Evolutionary conservation across 2,888 invertebrate species (phyloP), one percentile per base, ranked within the genome.

Genomic region (Danaus chrysippus): DNA sequence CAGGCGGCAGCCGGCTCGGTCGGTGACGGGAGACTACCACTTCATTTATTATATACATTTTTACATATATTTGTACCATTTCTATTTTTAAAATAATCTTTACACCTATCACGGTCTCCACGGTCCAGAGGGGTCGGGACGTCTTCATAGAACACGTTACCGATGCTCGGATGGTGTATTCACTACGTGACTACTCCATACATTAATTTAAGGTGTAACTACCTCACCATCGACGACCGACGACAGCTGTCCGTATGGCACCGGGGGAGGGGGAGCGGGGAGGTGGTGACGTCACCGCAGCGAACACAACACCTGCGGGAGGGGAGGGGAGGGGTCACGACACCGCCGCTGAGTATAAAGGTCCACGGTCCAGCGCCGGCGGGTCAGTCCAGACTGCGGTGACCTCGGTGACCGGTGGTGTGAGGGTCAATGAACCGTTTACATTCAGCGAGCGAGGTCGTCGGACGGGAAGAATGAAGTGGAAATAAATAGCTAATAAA

Each of bases 301-400:
- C 54, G 9, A 13, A 53, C 63, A 17, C 65, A 72, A 71, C 66
- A 78, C 71, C 82, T 82, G 81, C 34, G 57, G 58, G 57, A 12
- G 62, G 54, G 17, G 15, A 15, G 23, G 19, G 61, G 63, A 55
- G 54, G 63, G 60, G 61, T 44, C 44, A 46, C 34, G 15, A 10
- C 11, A 49, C 1, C 15, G 17, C 49, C 17, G 17, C 46, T 46
- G 46, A 46, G 10, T 49, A 15, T 17, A 11, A 49, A 15, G 8
- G 3, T 49, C 10, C 17, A 49, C 10, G 17, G 17, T 15, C 49
- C 9, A 17, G 49, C 49, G 49, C 10, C 17, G 23, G 3, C 2
- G 23, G 23, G 23, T 34, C 23, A 34, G 23, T n/a, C n/a, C n/a
- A n/a, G n/a, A n/a, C n/a, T 3, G 23, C 23, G 8, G 23, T 34